A percentile compares a stretch with the other conserved stretches of the same genome.
These are phyloP conservation scores for Hipposideros armiger DNA, from an alignment of 2,113 vertebrate species.

Conservation along the genomic window DNA sequence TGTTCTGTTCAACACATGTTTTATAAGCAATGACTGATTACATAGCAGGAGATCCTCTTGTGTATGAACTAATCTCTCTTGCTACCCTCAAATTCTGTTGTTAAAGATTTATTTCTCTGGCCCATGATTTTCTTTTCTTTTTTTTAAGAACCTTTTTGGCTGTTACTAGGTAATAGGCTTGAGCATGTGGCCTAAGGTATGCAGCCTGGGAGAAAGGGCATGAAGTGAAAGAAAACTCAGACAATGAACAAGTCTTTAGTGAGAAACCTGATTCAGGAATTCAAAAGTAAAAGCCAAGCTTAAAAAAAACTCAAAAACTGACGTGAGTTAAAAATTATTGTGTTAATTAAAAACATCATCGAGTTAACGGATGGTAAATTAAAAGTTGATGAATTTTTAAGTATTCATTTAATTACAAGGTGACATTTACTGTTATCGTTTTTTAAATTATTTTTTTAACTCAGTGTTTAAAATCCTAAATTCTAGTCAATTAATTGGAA, in stretches of 20 bases:
- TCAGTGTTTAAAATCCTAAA: background rate
- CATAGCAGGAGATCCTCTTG: background rate
- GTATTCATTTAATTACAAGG: slow-evolving; percentile 28
- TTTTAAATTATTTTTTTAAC: slow-evolving; percentile 43
- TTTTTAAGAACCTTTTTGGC: background rate
- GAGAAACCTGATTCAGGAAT: background rate
- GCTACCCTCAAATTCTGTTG: background rate
- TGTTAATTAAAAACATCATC: slow-evolving; percentile 55
- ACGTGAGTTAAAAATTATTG: slow-evolving; percentile 10
- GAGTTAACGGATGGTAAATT: slow-evolving; percentile 40
- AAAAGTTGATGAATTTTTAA: slow-evolving; percentile 45
- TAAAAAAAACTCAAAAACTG: background rate
- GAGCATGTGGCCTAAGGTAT: background rate
- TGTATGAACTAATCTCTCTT: background rate
- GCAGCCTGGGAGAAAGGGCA: background rate
- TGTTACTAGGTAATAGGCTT: background rate
- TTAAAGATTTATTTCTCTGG: background rate
- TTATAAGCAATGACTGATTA: slow-evolving; percentile 6
- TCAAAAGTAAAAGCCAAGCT: slow-evolving; percentile 38
- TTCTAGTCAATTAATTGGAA: slow-evolving; percentile 1
- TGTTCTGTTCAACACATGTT: background rate
- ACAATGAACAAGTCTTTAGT: background rate
- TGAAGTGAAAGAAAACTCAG: background rate
- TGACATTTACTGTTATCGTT: slow-evolving; percentile 37
- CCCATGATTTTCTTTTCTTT: background rate